A percentile compares a stretch with the other conserved stretches of the same genome.
Conservation (phyloP, 2,113 vertebrate species). For the Taxidea taxus region DNA sequence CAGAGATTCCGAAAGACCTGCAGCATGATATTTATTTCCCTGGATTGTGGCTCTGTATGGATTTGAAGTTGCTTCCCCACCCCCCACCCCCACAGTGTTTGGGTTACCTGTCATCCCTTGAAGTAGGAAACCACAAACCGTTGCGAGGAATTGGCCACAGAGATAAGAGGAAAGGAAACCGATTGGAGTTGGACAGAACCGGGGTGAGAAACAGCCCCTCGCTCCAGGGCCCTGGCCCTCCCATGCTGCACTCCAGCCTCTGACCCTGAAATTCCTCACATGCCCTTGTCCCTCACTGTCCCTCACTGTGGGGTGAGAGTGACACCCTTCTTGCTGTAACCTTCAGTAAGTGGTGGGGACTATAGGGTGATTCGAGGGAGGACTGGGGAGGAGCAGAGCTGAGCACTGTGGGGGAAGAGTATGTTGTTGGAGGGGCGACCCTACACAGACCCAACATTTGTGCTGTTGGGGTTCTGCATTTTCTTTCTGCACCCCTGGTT, state of each 20-base stretch:
- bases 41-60: not conserved
- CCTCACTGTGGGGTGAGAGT: not conserved
- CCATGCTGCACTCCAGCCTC: not conserved
- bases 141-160: not conserved
- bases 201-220: not conserved
- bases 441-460: not conserved
- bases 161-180: not conserved
- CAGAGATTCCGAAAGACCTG: not conserved
- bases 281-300: not conserved
- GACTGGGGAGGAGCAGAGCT: not conserved
- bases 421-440: not conserved
- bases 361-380: not conserved
- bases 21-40: not conserved
- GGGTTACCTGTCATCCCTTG: not conserved
- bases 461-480: not conserved
- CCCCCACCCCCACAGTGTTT: not conserved
- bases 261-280: not conserved
- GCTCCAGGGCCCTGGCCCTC: accelerated
- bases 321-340: not conserved
- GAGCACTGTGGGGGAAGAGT: not conserved
- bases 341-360: not conserved
- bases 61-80: not conserved
- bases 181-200: not conserved
- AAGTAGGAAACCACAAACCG: slow-evolving; percentile 21
- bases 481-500: not conserved